Conservation (phyloP, 2,797 vertebrate genomes). For the Melanotaenia nigrans region DNA sequence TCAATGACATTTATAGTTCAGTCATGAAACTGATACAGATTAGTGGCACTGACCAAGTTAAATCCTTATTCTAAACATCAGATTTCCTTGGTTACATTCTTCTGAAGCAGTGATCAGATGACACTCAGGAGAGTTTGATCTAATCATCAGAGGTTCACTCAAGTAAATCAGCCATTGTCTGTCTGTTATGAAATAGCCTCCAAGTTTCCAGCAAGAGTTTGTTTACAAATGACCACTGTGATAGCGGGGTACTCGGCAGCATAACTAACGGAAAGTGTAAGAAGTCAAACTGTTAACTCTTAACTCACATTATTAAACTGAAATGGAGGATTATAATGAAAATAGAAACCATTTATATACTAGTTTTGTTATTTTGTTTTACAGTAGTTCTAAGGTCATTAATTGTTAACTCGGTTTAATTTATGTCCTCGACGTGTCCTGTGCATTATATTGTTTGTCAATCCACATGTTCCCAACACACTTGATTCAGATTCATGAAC, state of each 20-base stretch:
- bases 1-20: neutral
- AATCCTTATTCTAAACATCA: neutral
- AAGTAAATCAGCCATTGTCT: neutral
- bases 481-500: no score
- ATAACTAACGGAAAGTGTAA: no score
- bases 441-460: no score
- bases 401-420: no score
- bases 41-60: neutral
- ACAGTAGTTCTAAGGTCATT: no score
- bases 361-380: no score
- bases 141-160: neutral
- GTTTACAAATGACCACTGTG: neutral
- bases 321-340: no score
- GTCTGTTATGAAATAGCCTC: neutral
- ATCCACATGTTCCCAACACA: no score
- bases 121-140: neutral
- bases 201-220: neutral
- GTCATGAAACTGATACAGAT: neutral
- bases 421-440: no score
- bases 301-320: neutral
- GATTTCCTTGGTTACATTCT: neutral
- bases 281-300: neutral
- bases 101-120: neutral
- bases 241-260: neutral
- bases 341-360: no score